Evolutionary conservation across 2,888 invertebrate species (phyloP).

Genomic region (Fissipunctia ypsillon): DNA sequence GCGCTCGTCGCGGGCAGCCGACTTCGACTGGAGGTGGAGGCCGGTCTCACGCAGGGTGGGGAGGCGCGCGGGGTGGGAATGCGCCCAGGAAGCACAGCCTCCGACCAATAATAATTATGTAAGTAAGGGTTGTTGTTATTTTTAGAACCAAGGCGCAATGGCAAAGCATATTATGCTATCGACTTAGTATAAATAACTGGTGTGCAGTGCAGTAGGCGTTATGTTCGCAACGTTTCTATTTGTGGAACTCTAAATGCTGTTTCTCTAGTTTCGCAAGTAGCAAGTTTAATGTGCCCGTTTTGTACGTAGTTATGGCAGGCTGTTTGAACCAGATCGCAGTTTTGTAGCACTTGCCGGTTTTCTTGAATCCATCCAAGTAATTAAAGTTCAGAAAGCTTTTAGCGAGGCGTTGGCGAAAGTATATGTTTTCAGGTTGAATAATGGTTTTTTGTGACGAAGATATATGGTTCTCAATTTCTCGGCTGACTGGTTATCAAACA

Average conservation of each 20-base stretch:
- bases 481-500: constrained; percentile 53
- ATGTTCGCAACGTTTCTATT: constrained; percentile 80
- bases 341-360: constrained; percentile 63
- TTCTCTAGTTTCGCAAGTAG: constrained; percentile 77
- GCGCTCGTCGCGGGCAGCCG: constrained; percentile 71
- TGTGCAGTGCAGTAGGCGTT: constrained; percentile 71
- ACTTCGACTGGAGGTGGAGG: constrained; percentile 74
- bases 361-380: constrained; percentile 65
- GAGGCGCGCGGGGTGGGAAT: constrained; percentile 65
- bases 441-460: constrained; percentile 65
- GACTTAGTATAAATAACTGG: constrained; percentile 75
- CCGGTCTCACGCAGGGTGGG: constrained; percentile 61
- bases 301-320: constrained; percentile 63
- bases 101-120: constrained; percentile 87
- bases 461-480: constrained; percentile 59
- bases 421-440: constrained; percentile 68
- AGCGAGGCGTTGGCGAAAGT: constrained; percentile 57
- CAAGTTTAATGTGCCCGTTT: constrained; percentile 71
- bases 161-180: constrained; percentile 72
- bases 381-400: constrained; percentile 72
- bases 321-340: constrained; percentile 62
- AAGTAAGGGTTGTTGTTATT: constrained; percentile 87
- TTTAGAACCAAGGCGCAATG: constrained; percentile 80
- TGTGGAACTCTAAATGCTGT: constrained; percentile 77
- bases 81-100: constrained; percentile 84